phyloP scores from a whole-genome alignment of 2,113 vertebrate species.

The Dasyornis broadbenti region DNA sequence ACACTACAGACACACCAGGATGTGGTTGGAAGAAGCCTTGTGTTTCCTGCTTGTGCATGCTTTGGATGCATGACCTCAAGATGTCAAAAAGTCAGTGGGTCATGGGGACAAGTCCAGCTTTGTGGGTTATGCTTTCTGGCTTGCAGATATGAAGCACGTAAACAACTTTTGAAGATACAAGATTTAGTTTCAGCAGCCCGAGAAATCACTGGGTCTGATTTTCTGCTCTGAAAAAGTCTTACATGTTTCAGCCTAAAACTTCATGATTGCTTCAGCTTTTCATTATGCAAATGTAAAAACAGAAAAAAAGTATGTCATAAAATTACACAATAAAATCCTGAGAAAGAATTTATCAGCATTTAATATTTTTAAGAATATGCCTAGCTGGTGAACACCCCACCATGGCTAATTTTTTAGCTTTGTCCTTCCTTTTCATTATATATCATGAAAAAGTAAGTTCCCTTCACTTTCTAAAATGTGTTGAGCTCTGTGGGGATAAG shows the following conservation, averaged over 20 bases:
- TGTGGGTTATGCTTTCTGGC: constrained; percentile 32
- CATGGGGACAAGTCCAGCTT: constrained; percentile 25
- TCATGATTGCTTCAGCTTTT: not conserved
- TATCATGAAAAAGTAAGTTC: not conserved
- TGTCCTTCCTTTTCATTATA: not conserved
- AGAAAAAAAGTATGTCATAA: not conserved
- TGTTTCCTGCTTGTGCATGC: constrained; percentile 54
- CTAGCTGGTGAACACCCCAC: fast-evolving
- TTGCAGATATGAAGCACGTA: constrained; percentile 24
- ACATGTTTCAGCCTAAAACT: not conserved
- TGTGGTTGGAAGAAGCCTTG: constrained; percentile 48
- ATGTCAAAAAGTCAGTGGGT: constrained; percentile 56
- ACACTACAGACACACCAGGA: constrained; percentile 50
- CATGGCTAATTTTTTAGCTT: not conserved
- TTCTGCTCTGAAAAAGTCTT: not conserved
- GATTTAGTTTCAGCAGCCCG: not conserved
- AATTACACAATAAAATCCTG: not conserved
- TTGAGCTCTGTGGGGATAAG: not conserved
- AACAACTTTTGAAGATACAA: constrained; percentile 38
- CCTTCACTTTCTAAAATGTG: not conserved
- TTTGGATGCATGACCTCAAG: constrained; percentile 55
- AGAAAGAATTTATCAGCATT: not conserved
- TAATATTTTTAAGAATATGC: not conserved
- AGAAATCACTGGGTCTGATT: not conserved
- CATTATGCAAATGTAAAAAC: not conserved